Evolutionary conservation across 2,888 invertebrate species (phyloP).

Genomic region (Lepidochrysops patricia): DNA sequence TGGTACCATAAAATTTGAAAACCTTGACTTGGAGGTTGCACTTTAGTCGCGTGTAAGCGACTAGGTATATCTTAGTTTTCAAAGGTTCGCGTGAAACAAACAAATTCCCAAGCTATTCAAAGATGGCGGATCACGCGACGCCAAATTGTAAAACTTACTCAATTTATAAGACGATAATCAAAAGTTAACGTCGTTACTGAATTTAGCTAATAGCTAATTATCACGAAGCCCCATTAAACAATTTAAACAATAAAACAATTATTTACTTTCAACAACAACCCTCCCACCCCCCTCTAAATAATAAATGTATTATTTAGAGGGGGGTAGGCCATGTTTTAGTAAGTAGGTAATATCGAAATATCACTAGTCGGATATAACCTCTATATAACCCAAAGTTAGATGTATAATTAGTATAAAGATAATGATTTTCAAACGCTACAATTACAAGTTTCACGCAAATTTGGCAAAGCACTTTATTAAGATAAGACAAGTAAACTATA

Average conservation of each 20-base stretch:
- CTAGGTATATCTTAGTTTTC: neutral
- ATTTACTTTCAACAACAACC: neutral
- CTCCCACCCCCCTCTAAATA: no score
- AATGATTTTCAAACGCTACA: no score
- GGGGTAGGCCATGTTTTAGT: no score
- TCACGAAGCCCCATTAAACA: neutral
- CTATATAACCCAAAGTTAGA: no score
- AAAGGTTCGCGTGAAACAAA: neutral
- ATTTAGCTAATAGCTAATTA: neutral
- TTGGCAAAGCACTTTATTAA: no score
- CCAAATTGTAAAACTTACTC: slow-evolving; percentile 5
- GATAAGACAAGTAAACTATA: no score
- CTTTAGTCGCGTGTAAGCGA: neutral
- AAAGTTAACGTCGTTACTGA: neutral
- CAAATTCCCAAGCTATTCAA: neutral
- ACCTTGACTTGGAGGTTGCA: neutral
- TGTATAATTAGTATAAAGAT: no score
- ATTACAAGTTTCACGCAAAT: no score
- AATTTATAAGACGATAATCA: slow-evolving; percentile 9
- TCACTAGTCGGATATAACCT: no score
- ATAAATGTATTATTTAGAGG: no score
- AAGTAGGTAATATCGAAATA: no score
- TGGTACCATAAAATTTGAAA: neutral
- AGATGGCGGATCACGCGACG: neutral
- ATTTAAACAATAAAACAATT: neutral